Conservation (phyloP, 1,140 invertebrate species). For the Bombus superbus region DNA sequence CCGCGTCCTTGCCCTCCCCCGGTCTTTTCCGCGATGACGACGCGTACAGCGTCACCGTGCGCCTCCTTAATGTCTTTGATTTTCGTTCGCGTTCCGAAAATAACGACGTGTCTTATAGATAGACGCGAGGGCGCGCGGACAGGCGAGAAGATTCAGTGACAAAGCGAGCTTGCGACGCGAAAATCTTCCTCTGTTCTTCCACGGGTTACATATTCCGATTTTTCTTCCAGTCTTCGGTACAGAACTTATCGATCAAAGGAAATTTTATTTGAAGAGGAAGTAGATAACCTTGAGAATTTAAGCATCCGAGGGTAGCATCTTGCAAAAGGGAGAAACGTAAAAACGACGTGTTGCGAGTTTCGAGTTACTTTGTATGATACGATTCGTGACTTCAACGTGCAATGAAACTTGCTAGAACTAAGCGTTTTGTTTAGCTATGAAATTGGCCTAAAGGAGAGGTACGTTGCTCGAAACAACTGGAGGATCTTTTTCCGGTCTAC, state of each 20-base stretch:
- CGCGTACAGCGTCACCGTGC: conserved; percentile 42
- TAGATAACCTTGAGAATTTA: too few species aligned
- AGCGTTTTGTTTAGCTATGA: background rate
- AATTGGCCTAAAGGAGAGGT: background rate
- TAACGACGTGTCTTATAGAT: conserved; percentile 53
- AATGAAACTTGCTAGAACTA: too few species aligned
- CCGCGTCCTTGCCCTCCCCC: conserved; percentile 7
- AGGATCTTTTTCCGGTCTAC: background rate
- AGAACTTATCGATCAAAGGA: background rate
- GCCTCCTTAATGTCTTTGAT: conserved; percentile 58
- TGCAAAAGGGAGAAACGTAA: too few species aligned
- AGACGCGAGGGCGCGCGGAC: conserved; percentile 6
- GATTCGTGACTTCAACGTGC: too few species aligned
- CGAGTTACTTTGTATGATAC: too few species aligned
- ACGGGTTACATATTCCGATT: background rate
- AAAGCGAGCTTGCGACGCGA: conserved; percentile 4
- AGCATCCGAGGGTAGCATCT: too few species aligned
- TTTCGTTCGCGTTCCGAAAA: conserved; percentile 64
- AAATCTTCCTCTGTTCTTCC: background rate
- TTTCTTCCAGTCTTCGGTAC: background rate
- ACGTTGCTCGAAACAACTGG: background rate
- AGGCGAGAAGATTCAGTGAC: background rate
- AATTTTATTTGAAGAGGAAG: background rate
- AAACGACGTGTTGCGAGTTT: too few species aligned
- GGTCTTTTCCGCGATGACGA: conserved; percentile 55